Conservation (phyloP, 1,140 invertebrate genomes). For the Lucilia cuprina region DNA sequence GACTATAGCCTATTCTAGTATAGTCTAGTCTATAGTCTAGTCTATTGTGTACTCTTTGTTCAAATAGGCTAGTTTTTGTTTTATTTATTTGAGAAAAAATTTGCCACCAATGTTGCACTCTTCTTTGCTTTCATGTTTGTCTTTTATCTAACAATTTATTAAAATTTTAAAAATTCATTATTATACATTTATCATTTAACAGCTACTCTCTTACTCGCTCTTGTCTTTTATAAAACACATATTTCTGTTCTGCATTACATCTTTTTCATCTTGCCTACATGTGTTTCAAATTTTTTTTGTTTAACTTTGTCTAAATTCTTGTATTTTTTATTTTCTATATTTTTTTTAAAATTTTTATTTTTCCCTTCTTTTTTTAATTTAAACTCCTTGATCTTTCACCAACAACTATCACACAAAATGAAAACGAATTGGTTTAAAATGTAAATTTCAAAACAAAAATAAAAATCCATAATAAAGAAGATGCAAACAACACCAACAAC, state of each 20-base stretch:
- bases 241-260: too few species aligned
- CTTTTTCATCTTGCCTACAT: not conserved
- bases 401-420: conserved; percentile 28
- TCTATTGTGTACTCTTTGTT: too few species aligned
- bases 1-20: too few species aligned
- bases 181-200: not conserved
- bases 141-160: too few species aligned
- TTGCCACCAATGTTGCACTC: too few species aligned
- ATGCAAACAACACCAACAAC: conserved; percentile 37
- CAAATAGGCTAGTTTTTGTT: too few species aligned
- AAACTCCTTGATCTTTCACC: not conserved
- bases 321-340: not conserved
- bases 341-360: not conserved
- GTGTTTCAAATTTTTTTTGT: not conserved
- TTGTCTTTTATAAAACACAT: too few species aligned
- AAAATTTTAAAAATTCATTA: too few species aligned
- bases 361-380: not conserved
- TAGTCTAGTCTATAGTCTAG: too few species aligned
- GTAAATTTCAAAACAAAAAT: not conserved
- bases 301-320: not conserved
- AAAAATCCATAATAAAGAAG: conserved; percentile 16
- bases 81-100: too few species aligned
- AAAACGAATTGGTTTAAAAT: conserved; percentile 20
- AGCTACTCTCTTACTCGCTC: too few species aligned
- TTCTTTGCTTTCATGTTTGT: too few species aligned